These are phyloP conservation scores for Ormyrus nitidulus DNA, from an alignment of 2,888 invertebrate species.

Conservation along the genomic window DNA sequence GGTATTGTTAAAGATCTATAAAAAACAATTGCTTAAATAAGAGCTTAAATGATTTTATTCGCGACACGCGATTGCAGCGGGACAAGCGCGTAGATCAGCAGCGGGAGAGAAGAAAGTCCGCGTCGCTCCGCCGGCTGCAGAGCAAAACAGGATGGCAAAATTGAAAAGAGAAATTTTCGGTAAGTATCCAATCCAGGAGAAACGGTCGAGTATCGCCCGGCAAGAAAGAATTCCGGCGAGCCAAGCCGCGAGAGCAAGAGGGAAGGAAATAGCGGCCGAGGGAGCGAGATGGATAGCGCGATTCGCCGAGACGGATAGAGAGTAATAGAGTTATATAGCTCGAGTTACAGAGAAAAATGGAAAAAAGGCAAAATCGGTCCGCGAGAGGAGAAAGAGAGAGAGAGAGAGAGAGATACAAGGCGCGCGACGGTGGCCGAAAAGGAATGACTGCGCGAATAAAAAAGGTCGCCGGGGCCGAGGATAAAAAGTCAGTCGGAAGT, in stretches of 20 bases:
- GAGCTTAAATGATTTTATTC: too few species aligned
- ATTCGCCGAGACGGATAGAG: constrained; percentile 45
- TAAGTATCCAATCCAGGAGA: constrained; percentile 47
- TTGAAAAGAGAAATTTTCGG: constrained; percentile 44
- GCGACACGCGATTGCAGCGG: too few species aligned
- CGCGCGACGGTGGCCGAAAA: background rate
- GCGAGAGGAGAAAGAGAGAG: background rate
- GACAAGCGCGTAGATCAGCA: too few species aligned
- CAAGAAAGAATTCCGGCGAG: background rate
- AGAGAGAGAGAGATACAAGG: constrained; percentile 10
- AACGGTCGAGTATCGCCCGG: constrained; percentile 16
- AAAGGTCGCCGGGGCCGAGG: background rate
- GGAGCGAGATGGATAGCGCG: constrained; percentile 34
- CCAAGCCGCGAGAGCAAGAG: background rate
- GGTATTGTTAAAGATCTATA: too few species aligned
- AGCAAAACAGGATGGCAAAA: constrained; percentile 17
- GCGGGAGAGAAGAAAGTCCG: too few species aligned
- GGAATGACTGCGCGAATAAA: background rate
- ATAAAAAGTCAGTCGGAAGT: constrained; percentile 48
- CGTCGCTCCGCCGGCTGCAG: background rate
- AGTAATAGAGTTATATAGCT: constrained; percentile 45
- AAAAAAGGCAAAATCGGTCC: constrained; percentile 5
- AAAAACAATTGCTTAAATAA: too few species aligned
- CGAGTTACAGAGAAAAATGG: constrained; percentile 5
- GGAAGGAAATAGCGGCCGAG: background rate